These are phyloP conservation scores for Albula glossodonta DNA, from an alignment of 2,113 vertebrate species.

Conservation along the genomic window DNA sequence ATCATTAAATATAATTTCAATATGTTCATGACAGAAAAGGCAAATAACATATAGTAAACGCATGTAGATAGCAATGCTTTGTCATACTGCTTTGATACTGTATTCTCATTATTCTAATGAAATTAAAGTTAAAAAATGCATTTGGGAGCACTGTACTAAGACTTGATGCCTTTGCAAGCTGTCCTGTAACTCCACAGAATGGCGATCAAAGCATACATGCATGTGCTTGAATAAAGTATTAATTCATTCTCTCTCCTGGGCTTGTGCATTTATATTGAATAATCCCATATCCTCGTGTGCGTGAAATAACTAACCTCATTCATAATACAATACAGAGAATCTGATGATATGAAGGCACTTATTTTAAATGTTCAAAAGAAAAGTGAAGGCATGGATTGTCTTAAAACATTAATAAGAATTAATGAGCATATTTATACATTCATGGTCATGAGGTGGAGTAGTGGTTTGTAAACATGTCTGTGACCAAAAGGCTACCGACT, in stretches of 20 bases:
- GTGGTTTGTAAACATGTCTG: not conserved
- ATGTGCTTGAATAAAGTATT: not conserved
- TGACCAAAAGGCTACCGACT: not conserved
- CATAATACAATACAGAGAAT: slow-evolving; percentile 1
- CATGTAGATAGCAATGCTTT: not conserved
- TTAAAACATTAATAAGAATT: not conserved
- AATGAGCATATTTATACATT: not conserved
- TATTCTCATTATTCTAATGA: not conserved
- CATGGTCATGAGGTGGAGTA: not conserved
- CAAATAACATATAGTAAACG: not conserved
- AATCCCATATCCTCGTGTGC: not conserved
- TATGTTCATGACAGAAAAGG: not conserved
- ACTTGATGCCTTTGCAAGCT: not conserved
- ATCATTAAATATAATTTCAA: not conserved
- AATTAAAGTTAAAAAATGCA: not conserved
- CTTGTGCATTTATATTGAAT: not conserved
- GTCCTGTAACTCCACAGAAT: not conserved
- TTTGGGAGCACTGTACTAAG: not conserved
- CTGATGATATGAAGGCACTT: not conserved
- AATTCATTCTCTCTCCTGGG: not conserved
- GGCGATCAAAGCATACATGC: not conserved
- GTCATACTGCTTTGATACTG: not conserved
- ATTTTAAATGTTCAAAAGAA: slow-evolving; percentile 1
- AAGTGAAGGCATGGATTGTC: not conserved
- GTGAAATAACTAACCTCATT: not conserved